Percentiles rank a stretch among this genome's conserved stretches.
Evolutionary conservation across 2,888 invertebrate species (phyloP).

Genomic region (Cryptocephalus primarius): DNA sequence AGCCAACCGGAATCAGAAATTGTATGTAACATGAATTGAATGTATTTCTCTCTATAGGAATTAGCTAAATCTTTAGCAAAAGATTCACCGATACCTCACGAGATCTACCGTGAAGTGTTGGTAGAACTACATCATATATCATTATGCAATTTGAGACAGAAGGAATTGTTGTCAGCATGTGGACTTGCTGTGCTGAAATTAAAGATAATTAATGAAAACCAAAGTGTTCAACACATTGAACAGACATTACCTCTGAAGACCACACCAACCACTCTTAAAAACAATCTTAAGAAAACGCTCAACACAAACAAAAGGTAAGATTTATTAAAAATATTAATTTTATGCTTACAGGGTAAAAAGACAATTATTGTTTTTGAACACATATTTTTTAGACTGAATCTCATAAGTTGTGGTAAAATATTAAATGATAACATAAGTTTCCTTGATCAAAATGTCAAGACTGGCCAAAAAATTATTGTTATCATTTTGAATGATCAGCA

Average conservation of each 20-base stretch:
- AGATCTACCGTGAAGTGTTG: conserved; percentile 45
- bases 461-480: conserved; percentile 58
- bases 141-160: conserved; percentile 58
- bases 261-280: conserved; percentile 45
- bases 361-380: neutral
- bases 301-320: conserved; percentile 20
- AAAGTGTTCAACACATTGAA: conserved; percentile 35
- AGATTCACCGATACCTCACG: conserved; percentile 42
- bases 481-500: conserved; percentile 37
- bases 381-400: conserved; percentile 46
- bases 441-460: conserved; percentile 51
- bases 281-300: conserved; percentile 41
- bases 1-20: too few relatives aligned
- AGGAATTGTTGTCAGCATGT: conserved; percentile 28
- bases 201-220: conserved; percentile 46
- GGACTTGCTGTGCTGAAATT: conserved; percentile 65
- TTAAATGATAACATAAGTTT: conserved; percentile 43
- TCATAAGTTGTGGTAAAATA: conserved; percentile 57
- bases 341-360: conserved; percentile 30
- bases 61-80: conserved; percentile 48
- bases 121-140: conserved; percentile 57
- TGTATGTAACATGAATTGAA: too few relatives aligned
- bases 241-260: conserved; percentile 46
- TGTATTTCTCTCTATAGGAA: conserved; percentile 38
- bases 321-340: too few relatives aligned